Base-by-base conservation (phyloP, 2,113 vertebrate genomes). In the Lucifuga dentata region DNA sequence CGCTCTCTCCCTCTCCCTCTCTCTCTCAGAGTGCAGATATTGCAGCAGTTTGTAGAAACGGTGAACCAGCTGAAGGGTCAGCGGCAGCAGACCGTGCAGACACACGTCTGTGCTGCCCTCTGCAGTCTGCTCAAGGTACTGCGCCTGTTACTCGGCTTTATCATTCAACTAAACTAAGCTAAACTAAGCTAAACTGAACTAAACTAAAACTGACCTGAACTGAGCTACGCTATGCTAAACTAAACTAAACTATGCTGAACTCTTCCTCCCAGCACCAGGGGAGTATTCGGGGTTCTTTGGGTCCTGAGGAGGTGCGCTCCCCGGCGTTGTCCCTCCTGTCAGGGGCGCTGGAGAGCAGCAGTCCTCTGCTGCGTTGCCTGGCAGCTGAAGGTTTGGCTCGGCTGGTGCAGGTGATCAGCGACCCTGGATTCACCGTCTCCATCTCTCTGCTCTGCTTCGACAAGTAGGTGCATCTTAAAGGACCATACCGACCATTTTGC, bases 371-470 rank as follows among this genome's bases (percentile, higher is more conserved):
- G 38, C 94, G 96, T 63, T 98, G 95, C 73, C 91, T 94, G 63
- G 97, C 95, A 62, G 95, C 93, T 0, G 96, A 98, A 68, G 94
- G 95, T 5, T 84, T 95, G 86, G 93, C 95, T 58, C 91, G 95
- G 38, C 66, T 99, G 76, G 94, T 94, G 11, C 95, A 96, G 72
- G 93, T 94, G 44, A 92, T 94, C 36, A 89, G 92, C 21, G 96
- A 98, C 58, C 83, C 91, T 53, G 87, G 71, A 56, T 97, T 95
- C 87, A 96, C 95, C 19, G 87, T 93, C 55, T 92, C 93, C 0
- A 83, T 96, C 78, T 94, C 94, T 0, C 94, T 97, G 92, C 86
- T 95, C 81, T 97, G 95, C 89, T 96, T 98, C 73, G 96, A 98
- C 86, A 97, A 95, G 96, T 98, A 87, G 87, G 94, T 87, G 9